phyloP scores from a whole-genome alignment of 2,113 vertebrate species.

The Malurus cyaneus region DNA sequence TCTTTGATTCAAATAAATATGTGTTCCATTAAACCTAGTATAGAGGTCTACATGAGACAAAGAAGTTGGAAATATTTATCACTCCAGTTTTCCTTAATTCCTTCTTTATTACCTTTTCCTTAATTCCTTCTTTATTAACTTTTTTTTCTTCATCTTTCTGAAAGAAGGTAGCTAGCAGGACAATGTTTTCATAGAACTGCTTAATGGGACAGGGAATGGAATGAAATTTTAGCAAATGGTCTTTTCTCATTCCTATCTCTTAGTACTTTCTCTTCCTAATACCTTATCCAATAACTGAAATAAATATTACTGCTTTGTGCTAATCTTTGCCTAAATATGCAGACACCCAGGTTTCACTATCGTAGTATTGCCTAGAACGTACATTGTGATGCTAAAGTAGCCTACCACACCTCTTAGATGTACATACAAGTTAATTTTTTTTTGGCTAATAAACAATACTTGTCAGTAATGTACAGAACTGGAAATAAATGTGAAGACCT shows the following conservation, averaged over 20 bases:
- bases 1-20: constrained; percentile 33
- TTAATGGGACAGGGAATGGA: not conserved
- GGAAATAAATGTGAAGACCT: not conserved
- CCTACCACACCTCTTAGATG: not conserved
- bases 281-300: not conserved
- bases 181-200: not conserved
- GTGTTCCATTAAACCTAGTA: constrained; percentile 2
- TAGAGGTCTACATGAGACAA: not conserved
- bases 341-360: not conserved
- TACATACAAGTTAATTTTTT: not conserved
- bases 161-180: not conserved
- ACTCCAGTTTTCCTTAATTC: constrained; percentile 37
- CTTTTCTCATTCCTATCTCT: not conserved
- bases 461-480: not conserved
- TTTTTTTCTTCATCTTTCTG: not conserved
- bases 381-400: not conserved
- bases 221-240: not conserved
- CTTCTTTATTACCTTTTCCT: constrained; percentile 45
- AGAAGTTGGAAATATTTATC: constrained; percentile 1
- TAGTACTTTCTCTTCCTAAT: not conserved
- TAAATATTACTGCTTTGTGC: not conserved
- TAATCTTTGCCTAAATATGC: not conserved
- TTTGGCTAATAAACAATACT: not conserved
- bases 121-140: constrained; percentile 55
- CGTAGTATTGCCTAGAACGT: not conserved